phyloP scores from a whole-genome alignment of 2,888 invertebrate genomes.

The Sphaeridia pumilis region DNA sequence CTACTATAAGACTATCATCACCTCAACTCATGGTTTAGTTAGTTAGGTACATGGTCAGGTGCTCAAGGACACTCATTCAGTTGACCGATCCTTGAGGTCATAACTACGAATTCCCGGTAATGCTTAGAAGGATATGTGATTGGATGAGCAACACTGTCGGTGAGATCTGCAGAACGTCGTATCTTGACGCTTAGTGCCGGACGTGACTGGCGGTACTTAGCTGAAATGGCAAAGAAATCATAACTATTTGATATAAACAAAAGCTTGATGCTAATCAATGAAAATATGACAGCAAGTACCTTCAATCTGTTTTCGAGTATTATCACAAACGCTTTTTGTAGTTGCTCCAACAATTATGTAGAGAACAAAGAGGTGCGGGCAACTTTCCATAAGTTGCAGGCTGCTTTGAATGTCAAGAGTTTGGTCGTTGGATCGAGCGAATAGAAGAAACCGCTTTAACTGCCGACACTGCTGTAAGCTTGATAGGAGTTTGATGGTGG shows the following conservation, averaged over 20 bases:
- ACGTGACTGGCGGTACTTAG: neutral
- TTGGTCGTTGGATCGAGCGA: neutral
- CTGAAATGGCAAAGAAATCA: neutral
- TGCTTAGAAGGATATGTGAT: constrained; percentile 26
- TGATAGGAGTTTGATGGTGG: neutral
- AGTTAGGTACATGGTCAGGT: no score
- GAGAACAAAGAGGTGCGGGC: neutral
- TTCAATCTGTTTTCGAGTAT: constrained; percentile 4
- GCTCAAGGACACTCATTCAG: neutral
- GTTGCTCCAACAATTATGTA: neutral
- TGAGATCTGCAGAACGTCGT: neutral
- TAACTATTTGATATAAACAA: neutral
- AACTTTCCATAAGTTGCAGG: neutral
- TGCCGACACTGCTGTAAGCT: neutral
- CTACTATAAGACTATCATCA: no score
- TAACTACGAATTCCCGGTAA: constrained; percentile 24
- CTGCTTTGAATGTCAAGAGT: neutral
- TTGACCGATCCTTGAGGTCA: constrained; percentile 4
- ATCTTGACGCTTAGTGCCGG: constrained; percentile 5
- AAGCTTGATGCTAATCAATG: neutral
- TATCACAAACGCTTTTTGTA: constrained; percentile 4
- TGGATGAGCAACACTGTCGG: neutral
- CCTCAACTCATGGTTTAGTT: no score
- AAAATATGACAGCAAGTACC: neutral
- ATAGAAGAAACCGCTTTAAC: neutral